Conservation (phyloP, 2,113 vertebrate species). For the Oceanodroma tethys region DNA sequence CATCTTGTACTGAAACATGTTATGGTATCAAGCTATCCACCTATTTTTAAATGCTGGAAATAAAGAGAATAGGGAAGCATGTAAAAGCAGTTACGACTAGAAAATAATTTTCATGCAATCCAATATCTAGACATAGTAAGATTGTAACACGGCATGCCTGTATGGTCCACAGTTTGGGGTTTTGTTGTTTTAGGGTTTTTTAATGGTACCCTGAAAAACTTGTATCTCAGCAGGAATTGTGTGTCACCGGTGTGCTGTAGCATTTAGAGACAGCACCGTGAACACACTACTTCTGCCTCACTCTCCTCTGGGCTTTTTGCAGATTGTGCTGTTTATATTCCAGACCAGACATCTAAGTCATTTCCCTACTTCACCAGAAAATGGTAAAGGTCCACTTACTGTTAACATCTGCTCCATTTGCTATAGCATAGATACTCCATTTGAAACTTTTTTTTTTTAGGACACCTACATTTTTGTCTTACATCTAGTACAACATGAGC, state of each 20-base stretch:
- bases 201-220: background rate
- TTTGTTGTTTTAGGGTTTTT: background rate
- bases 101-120: background rate
- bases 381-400: background rate
- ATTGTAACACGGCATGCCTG: background rate
- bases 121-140: background rate
- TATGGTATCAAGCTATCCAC: background rate
- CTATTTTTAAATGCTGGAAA: background rate
- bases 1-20: background rate
- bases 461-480: background rate
- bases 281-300: background rate
- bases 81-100: background rate
- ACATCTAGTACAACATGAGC: background rate
- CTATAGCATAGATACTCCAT: background rate
- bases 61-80: background rate
- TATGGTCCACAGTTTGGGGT: rapidly evolving
- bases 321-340: background rate
- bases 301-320: background rate
- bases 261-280: background rate
- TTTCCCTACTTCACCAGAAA: background rate
- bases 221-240: background rate
- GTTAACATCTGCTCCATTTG: background rate
- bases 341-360: background rate
- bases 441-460: background rate
- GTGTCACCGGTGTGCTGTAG: background rate